phyloP scores from a whole-genome alignment of 2,113 vertebrate species.

The Thryonomys swinderianus region DNA sequence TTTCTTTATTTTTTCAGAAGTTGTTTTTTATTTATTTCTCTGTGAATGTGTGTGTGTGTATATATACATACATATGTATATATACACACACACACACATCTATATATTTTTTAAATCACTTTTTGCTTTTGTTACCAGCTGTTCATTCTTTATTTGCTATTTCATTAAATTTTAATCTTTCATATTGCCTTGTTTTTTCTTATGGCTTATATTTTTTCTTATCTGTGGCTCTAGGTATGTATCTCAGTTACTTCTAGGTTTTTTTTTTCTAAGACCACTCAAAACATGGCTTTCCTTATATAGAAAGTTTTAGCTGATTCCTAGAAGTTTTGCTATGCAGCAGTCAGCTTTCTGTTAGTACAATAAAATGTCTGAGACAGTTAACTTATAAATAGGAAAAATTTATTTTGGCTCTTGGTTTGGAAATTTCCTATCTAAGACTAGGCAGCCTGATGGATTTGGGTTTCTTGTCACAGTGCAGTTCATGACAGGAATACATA shows the following conservation, averaged over 20 bases:
- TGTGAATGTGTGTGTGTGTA: background rate
- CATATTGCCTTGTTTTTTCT: background rate
- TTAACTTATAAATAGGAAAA: background rate
- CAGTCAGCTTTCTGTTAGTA: background rate
- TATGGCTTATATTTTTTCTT: background rate
- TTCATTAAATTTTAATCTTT: conserved; percentile 14
- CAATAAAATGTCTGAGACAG: background rate
- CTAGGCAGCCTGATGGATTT: background rate
- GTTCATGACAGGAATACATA: background rate
- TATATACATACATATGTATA: too few species aligned
- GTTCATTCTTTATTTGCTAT: background rate
- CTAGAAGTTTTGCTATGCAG: background rate
- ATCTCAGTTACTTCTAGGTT: background rate
- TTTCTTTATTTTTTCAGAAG: conserved; percentile 9
- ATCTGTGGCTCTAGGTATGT: background rate
- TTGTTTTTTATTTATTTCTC: background rate
- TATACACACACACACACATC: too few species aligned
- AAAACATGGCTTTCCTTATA: background rate
- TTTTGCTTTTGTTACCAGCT: conserved; percentile 2
- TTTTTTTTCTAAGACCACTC: background rate
- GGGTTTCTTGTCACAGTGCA: too few species aligned
- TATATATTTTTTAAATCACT: background rate
- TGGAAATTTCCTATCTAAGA: background rate
- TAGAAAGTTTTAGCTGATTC: background rate
- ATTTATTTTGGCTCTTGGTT: background rate